Base-by-base conservation (phyloP, 2,797 vertebrate genomes). In the Protosalanx chinensis region DNA sequence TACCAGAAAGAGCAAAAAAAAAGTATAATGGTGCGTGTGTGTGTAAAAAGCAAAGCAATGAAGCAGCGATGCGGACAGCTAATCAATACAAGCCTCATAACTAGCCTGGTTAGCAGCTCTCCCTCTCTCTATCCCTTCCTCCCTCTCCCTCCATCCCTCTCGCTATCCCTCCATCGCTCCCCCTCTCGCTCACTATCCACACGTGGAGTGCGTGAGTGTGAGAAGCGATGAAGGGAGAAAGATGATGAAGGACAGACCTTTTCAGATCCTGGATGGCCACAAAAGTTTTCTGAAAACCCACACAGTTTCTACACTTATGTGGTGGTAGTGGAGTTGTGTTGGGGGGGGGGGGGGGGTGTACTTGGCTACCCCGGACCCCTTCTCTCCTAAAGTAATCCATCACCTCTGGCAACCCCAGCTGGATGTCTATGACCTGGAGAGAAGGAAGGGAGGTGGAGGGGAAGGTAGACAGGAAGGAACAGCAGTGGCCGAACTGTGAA, bases 71-170 rank as follows among this genome's bases (percentile, higher is more conserved):
- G 85, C 83, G 81, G 89, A 90, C 88, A 88, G 83, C 69, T 89
- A 88, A 91, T 92, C 90, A 85, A 91, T 91, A 89, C 71, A 76
- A 77, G 85, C 82, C 84, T 89, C 88, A 90, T 90, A 89, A 87
- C 89, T 82, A 81, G 81, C 69, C 85, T 87, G 84, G 82, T 90
- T 87, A 86, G 85, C 76, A 86, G 84, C 81, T 87, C 86, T 79
- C 84, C 85, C 82, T 87, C 84, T 81, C 86, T 88, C 85, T 83
- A 80, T 79, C 53, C 16, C 53, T 57, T 13, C 16, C 53, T 57
- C 53, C 16, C 53, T 57, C 53, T 57, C 53, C 16, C 53, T 57
- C 53, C n/a, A n/a, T 57, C 6, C 10, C 57, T 23, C 56, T 20
- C 56, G n/a, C n/a, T n/a, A n/a, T 58, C 56, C 8, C 57, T 58